Base-by-base conservation (phyloP, 2,113 vertebrate species). In the Sinocyclocheilus rhinocerous region DNA sequence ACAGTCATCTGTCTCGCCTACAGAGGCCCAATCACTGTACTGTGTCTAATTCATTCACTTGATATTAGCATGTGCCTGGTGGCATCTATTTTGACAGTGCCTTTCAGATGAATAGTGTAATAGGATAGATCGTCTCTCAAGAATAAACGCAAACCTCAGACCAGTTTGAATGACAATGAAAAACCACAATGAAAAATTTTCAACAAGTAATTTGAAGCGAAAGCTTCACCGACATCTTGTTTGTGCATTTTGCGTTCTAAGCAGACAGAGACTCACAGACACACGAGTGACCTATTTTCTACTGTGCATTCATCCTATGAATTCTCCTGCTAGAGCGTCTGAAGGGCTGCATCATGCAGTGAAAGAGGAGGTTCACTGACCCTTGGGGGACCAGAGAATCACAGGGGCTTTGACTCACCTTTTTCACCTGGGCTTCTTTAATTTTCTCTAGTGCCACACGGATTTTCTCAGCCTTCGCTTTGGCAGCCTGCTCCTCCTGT, bases 351-450 rank as follows among this genome's bases (percentile, higher is more conserved):
- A 20, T 61, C 73, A 76, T 22, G 73, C 78, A 3, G 89, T 6
- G 70, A 61, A n/a, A 48, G 10, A 42, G 24, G 24, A 55, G 39
- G 55, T 85, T 36, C 48, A 69, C 65, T 80, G 16, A 50, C 20
- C 63, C 39, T 77, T 12, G 29, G 29, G 18, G 48, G 48, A 42
- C 33, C 33, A 36, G 22, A 81, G 45, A 48, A 12, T 48, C 45
- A 48, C 45, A 48, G 11, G 45, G 45, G 45, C 45, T 48, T 48
- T 48, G 45, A 57, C 76, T 45, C 91, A 99, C 98, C 97, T 99
- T 99, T 95, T 99, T 99, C 76, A 99, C 97, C 94, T 99, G 98
- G 18, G 98, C 98, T 92, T 99, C 98, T 93, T 99, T 99, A 95
- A 99, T 99, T 93, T 99, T 99, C 92, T 99, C 98, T 92, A 99